A percentile compares a stretch with the other conserved stretches of the same genome.
Conservation (phyloP, 2,888 invertebrate genomes). For the Cephus sareptanus region DNA sequence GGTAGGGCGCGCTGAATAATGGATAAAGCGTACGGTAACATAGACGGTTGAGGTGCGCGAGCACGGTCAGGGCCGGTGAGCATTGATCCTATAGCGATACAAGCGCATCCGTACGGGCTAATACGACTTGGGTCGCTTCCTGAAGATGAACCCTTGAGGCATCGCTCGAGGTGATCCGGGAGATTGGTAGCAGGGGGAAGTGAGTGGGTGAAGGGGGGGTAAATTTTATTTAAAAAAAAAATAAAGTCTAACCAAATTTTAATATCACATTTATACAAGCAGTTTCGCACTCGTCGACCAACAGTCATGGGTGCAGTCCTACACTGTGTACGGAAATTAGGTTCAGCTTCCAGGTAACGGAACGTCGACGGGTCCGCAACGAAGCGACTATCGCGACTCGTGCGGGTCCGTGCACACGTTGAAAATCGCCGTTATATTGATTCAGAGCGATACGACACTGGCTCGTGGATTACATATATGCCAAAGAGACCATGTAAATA, state of each 20-base stretch:
- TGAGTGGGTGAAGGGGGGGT: not conserved
- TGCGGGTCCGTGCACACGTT: not conserved
- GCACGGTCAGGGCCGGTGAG: constrained; percentile 23
- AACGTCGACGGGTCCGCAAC: not conserved
- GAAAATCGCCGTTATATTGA: not conserved
- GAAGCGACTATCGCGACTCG: not conserved
- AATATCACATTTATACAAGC: not conserved
- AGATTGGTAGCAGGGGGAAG: not conserved
- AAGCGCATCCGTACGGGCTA: not conserved
- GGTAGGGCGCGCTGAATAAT: constrained; percentile 45
- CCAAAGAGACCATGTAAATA: not conserved
- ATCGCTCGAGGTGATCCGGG: not conserved
- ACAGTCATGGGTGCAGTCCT: not conserved
- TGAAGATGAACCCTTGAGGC: not conserved
- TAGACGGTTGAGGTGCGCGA: not conserved
- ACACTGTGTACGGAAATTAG: not conserved
- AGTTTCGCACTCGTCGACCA: not conserved
- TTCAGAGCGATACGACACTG: not conserved
- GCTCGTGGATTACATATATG: not conserved
- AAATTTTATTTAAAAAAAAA: not conserved
- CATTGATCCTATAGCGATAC: constrained; percentile 13
- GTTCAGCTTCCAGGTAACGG: not conserved
- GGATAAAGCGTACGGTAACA: constrained; percentile 30
- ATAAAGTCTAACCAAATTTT: not conserved
- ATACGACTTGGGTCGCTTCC: not conserved